Evolutionary conservation across 2,888 invertebrate genomes (phyloP).

Genomic region (Clistopyga incitator): DNA sequence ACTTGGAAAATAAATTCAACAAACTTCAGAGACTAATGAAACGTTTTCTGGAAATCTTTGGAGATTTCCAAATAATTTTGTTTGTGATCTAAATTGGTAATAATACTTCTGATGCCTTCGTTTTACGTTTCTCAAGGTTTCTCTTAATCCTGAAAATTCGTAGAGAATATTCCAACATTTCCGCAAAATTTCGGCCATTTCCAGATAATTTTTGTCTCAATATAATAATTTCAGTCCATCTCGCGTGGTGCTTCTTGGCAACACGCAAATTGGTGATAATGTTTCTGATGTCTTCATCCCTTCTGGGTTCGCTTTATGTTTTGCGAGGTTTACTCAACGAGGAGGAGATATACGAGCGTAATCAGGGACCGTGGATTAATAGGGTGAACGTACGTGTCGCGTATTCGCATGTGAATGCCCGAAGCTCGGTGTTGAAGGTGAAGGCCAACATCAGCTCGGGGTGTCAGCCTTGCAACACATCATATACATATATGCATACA

Average conservation of each 20-base stretch:
- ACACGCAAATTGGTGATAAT: conserved; percentile 31
- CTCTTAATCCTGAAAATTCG: too few relatives aligned
- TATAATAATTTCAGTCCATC: not conserved
- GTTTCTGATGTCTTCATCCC: conserved; percentile 29
- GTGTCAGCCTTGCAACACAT: conserved; percentile 7
- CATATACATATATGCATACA: conserved; percentile 8
- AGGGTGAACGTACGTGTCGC: conserved; percentile 57
- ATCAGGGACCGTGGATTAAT: conserved; percentile 64
- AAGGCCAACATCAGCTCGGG: conserved; percentile 53
- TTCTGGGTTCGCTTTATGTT: conserved; percentile 11
- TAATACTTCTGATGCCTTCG: too few relatives aligned
- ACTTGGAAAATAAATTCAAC: too few relatives aligned
- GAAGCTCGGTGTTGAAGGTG: conserved; percentile 59
- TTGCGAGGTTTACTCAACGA: conserved; percentile 44
- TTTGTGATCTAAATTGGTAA: too few relatives aligned
- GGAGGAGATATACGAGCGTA: conserved; percentile 53
- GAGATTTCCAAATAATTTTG: too few relatives aligned
- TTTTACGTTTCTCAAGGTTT: too few relatives aligned
- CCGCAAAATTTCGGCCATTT: too few relatives aligned
- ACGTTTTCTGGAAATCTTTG: too few relatives aligned
- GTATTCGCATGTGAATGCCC: conserved; percentile 53
- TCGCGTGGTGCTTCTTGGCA: not conserved
- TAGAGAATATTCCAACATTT: too few relatives aligned
- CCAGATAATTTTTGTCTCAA: not conserved
- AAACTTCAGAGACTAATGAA: too few relatives aligned